phyloP scores from a whole-genome alignment of 2,113 vertebrate genomes.

The Bothrops jararaca region DNA sequence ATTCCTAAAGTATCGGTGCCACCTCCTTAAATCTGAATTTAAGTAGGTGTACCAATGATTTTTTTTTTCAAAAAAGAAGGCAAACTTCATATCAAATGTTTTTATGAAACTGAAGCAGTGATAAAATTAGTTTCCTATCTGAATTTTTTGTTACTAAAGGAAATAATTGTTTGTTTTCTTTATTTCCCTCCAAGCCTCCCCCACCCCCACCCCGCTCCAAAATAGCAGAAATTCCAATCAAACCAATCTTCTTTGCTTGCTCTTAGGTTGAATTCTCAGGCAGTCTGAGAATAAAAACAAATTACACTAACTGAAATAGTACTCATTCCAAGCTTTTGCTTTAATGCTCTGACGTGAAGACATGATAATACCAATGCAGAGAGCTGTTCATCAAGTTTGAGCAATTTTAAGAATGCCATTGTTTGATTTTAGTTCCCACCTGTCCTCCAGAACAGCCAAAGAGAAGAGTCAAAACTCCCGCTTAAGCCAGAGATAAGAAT shows the following conservation, averaged over 20 bases:
- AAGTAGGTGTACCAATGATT: neutral
- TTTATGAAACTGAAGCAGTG: neutral
- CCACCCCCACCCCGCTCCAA: neutral
- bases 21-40: conserved; percentile 11
- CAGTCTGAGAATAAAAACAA: neutral
- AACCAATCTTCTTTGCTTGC: neutral
- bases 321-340: neutral
- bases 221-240: neutral
- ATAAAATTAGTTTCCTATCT: neutral
- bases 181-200: neutral
- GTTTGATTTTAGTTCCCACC: conserved; percentile 29
- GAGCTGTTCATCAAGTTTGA: neutral
- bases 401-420: conserved; percentile 9
- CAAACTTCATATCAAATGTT: neutral
- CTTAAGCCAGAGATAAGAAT: conserved; percentile 6
- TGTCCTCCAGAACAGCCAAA: conserved; percentile 22
- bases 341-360: neutral
- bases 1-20: neutral
- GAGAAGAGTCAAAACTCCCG: conserved; percentile 16
- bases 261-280: neutral
- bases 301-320: neutral
- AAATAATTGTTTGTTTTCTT: neutral
- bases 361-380: conserved; percentile 8
- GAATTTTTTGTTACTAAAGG: neutral
- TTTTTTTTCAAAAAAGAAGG: neutral